Percentiles rank a stretch among this genome's conserved stretches.
Conservation (phyloP, 2,113 vertebrate genomes). For the Mormyrus lacerda region DNA sequence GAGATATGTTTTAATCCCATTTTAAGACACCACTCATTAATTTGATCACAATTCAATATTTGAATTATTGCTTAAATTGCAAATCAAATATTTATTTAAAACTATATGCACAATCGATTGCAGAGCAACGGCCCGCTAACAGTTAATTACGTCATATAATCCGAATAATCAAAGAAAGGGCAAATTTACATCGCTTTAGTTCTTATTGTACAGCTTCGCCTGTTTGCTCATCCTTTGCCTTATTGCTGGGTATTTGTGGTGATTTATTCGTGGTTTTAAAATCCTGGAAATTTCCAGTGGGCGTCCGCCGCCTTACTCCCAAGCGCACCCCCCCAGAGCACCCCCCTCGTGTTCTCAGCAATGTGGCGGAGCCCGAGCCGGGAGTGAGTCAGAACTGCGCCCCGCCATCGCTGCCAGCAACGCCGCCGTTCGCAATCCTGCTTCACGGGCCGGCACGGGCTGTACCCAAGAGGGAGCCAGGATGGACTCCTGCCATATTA, state of each 20-base stretch:
- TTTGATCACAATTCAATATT: background rate
- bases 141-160: background rate
- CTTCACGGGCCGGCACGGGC: background rate
- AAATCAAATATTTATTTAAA: background rate
- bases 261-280: background rate
- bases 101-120: background rate
- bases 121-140: background rate
- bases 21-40: background rate
- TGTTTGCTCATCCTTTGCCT: background rate
- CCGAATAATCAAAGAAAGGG: background rate
- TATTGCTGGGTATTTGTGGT: conserved; percentile 13
- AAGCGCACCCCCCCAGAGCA: background rate
- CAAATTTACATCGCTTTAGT: background rate
- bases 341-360: background rate
- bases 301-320: background rate
- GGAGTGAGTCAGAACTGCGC: background rate
- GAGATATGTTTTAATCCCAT: background rate
- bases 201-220: background rate
- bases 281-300: conserved; percentile 5
- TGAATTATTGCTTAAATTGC: background rate
- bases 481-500: background rate
- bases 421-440: background rate
- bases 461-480: background rate
- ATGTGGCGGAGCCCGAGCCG: background rate
- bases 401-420: background rate